A percentile compares a stretch with the other conserved stretches of the same genome.
These are phyloP conservation scores for Drosophila peninsularis DNA, from an alignment of 2,888 invertebrate genomes.

Conservation along the genomic window DNA sequence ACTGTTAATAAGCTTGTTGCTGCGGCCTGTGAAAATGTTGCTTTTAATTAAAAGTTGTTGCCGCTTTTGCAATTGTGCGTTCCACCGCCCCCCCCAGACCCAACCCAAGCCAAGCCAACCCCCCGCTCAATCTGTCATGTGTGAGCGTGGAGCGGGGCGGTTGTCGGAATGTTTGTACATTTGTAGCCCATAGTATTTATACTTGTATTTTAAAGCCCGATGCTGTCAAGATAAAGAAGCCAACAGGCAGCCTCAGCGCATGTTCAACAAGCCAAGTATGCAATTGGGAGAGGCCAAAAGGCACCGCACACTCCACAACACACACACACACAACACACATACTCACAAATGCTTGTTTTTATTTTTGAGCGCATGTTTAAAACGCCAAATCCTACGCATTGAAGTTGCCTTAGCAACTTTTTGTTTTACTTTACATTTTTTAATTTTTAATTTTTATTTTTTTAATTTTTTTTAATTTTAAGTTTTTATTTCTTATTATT, in stretches of 20 bases:
- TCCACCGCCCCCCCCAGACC: background rate
- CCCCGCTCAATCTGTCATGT: slow-evolving; percentile 13
- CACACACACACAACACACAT: background rate
- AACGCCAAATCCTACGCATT: slow-evolving; percentile 39
- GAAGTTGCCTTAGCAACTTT: slow-evolving; percentile 3
- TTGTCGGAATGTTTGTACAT: slow-evolving; percentile 62
- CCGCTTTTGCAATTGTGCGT: slow-evolving; percentile 64
- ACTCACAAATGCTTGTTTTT: slow-evolving; percentile 2
- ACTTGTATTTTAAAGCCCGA: slow-evolving; percentile 75
- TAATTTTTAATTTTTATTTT: too few species aligned
- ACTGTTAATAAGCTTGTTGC: slow-evolving; percentile 76
- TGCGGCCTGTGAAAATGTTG: slow-evolving; percentile 75
- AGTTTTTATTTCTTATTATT: too few species aligned
- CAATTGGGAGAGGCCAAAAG: slow-evolving; percentile 34
- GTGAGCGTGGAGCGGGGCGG: background rate
- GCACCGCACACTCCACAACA: slow-evolving; percentile 7
- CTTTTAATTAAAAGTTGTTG: slow-evolving; percentile 77
- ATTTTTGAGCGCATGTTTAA: slow-evolving; percentile 20
- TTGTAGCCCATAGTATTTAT: slow-evolving; percentile 58
- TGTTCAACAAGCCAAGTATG: slow-evolving; percentile 65
- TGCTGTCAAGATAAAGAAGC: slow-evolving; percentile 72
- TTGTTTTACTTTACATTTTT: too few species aligned
- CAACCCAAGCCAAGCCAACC: background rate
- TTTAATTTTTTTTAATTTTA: too few species aligned
- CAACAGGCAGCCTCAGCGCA: slow-evolving; percentile 60